These are phyloP conservation scores for Dynastes grantii DNA, from an alignment of 2,888 invertebrate genomes.

Conservation along the genomic window DNA sequence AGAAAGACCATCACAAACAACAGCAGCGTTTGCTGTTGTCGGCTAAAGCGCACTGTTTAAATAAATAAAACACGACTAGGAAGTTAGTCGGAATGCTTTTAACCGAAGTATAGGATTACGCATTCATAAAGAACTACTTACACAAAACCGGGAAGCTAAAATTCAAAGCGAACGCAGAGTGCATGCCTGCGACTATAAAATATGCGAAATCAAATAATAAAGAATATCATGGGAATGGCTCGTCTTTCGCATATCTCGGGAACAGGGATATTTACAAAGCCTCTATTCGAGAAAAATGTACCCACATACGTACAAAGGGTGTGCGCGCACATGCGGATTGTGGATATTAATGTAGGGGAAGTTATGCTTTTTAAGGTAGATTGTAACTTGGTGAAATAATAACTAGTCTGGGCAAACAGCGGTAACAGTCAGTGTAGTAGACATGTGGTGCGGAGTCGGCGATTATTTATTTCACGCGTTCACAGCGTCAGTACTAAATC, in stretches of 20 bases:
- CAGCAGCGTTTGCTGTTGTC: too few relatives aligned
- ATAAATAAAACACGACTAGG: too few relatives aligned
- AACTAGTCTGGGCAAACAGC: too few relatives aligned
- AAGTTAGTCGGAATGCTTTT: slow-evolving; percentile 1
- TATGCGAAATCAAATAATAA: slow-evolving; percentile 18
- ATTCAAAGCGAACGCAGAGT: background rate
- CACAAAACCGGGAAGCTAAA: background rate
- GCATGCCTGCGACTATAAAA: background rate
- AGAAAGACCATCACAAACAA: too few relatives aligned
- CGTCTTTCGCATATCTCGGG: background rate
- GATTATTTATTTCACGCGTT: too few relatives aligned
- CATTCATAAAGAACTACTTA: slow-evolving; percentile 2
- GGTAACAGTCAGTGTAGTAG: too few relatives aligned
- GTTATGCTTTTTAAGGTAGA: too few relatives aligned
- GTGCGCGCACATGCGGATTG: background rate
- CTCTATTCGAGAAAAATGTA: background rate
- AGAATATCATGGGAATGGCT: background rate
- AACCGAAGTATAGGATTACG: slow-evolving; percentile 2
- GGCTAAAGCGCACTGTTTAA: too few relatives aligned
- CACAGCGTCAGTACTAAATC: too few relatives aligned
- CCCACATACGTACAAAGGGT: background rate
- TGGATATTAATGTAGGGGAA: too few relatives aligned
- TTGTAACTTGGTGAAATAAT: too few relatives aligned
- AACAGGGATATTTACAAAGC: background rate
- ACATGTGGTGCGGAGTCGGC: too few relatives aligned